Conservation (phyloP, 2,113 vertebrate genomes). For the Myotis brandtii region DNA sequence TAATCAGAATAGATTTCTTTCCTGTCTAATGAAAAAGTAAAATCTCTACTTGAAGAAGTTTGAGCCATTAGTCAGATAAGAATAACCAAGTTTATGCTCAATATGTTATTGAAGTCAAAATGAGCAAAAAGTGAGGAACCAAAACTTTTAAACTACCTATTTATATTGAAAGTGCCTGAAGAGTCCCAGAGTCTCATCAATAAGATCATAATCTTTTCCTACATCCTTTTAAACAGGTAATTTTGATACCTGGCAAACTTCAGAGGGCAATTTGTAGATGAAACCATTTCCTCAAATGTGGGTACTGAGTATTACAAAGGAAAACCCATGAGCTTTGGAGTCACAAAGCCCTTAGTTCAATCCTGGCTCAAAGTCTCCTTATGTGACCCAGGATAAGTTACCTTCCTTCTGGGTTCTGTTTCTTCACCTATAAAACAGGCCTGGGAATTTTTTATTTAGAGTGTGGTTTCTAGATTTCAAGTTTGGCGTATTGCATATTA, state of each 20-base stretch:
- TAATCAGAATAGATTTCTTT: neutral
- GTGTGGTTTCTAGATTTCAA: neutral
- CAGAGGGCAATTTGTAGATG: neutral
- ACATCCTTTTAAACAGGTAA: neutral
- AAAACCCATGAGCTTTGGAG: neutral
- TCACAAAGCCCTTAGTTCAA: neutral
- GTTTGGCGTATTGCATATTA: neutral
- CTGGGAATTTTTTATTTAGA: neutral
- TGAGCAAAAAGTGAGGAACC: neutral
- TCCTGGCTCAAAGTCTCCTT: neutral
- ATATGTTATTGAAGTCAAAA: slow-evolving; percentile 24
- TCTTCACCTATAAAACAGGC: neutral
- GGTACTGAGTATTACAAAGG: neutral
- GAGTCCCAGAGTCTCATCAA: neutral
- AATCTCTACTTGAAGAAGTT: neutral
- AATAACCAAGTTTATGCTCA: neutral
- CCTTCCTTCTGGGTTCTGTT: neutral
- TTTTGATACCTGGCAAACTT: slow-evolving; percentile 8
- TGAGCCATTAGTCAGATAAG: neutral
- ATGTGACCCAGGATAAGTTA: neutral
- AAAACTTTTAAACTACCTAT: neutral
- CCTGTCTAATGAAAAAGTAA: neutral
- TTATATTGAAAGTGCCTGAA: neutral
- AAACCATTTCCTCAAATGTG: neutral
- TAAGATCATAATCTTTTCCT: neutral